phyloP scores from a whole-genome alignment of 37 sponge, comb jelly and placozoan genomes.

The Tethya wilhelma region DNA sequence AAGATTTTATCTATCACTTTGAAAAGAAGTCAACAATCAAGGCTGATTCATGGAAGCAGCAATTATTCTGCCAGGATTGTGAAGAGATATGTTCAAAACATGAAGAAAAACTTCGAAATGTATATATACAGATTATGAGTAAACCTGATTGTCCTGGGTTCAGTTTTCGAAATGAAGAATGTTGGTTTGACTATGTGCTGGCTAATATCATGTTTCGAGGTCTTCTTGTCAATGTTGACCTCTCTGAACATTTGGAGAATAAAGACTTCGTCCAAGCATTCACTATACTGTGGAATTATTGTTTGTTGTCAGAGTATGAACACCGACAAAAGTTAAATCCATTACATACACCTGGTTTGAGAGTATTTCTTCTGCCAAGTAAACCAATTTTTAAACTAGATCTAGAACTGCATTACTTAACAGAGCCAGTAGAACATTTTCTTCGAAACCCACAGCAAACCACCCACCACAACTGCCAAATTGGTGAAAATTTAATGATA shows the following conservation, averaged over 20 bases:
- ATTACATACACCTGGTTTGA: background rate
- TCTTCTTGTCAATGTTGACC: background rate
- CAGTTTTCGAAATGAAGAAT: background rate
- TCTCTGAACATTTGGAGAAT: background rate
- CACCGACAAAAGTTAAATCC: no score
- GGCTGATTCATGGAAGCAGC: background rate
- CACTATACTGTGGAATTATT: slow-evolving; percentile 3
- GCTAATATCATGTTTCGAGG: slow-evolving; percentile 22
- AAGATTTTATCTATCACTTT: slow-evolving; percentile 1
- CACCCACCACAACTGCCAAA: no score
- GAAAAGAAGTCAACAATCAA: background rate
- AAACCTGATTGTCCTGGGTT: background rate
- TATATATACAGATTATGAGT: background rate
- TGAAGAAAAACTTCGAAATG: background rate
- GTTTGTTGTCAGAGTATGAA: background rate
- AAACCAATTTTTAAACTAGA: no score
- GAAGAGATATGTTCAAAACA: background rate
- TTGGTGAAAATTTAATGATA: no score
- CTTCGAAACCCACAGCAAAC: no score
- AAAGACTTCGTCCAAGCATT: background rate
- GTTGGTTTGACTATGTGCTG: background rate
- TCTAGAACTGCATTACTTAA: no score
- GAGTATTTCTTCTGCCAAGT: slow-evolving; percentile 3
- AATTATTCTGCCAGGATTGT: slow-evolving; percentile 17
- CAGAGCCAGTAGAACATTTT: no score